These are phyloP conservation scores for Phthorimaea operculella DNA, from an alignment of 1,140 invertebrate species.

Conservation along the genomic window DNA sequence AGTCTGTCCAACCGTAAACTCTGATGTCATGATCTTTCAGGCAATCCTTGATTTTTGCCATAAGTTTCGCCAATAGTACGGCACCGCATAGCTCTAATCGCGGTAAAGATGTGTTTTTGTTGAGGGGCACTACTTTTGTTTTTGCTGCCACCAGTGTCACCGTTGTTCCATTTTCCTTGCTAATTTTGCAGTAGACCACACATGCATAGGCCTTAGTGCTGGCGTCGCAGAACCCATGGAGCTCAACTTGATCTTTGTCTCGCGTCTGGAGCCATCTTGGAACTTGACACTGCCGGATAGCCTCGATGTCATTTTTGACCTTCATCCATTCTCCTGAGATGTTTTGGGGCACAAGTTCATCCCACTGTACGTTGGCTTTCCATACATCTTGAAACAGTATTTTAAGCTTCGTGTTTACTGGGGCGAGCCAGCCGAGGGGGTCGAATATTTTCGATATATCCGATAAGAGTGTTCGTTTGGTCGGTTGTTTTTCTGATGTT, in stretches of 20 bases:
- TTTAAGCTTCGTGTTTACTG: constrained; percentile 40
- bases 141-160: constrained; percentile 14
- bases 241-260: constrained; percentile 10
- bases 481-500: background rate
- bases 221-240: constrained; percentile 48
- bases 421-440: constrained; percentile 33
- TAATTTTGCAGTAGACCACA: constrained; percentile 33
- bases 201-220: constrained; percentile 39
- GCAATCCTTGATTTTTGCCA: constrained; percentile 10
- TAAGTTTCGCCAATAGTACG: constrained; percentile 25
- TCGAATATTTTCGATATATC: background rate
- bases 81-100: constrained; percentile 42
- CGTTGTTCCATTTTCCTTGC: background rate
- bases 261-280: constrained; percentile 9
- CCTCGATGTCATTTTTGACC: constrained; percentile 4
- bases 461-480: background rate
- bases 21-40: constrained; percentile 7
- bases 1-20: constrained; percentile 41
- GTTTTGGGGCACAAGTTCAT: constrained; percentile 28
- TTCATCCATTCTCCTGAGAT: constrained; percentile 17
- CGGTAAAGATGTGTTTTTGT: constrained; percentile 12
- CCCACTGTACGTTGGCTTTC: constrained; percentile 34
- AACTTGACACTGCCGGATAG: constrained; percentile 8
- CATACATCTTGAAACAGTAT: constrained; percentile 41
- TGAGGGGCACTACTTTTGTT: constrained; percentile 16